Percentiles rank a stretch among this genome's conserved stretches.
Evolutionary conservation across 1,140 invertebrate genomes (phyloP).

Genomic region (Camponotus vicinus): DNA sequence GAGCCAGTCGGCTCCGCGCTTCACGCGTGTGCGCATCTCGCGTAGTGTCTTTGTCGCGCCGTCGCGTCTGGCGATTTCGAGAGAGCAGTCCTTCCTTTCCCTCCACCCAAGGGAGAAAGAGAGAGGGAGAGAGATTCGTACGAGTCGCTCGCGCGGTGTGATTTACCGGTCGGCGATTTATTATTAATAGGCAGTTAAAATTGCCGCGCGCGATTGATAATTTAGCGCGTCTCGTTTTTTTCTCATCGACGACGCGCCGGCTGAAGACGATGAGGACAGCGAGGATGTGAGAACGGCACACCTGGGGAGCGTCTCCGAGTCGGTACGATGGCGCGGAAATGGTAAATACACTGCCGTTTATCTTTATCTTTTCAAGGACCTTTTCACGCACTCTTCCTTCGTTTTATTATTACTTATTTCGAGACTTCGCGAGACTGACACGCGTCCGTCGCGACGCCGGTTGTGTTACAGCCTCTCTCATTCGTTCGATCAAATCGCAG

Average conservation of each 20-base stretch:
- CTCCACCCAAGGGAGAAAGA: background rate
- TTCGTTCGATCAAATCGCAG: background rate
- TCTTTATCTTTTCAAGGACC: background rate
- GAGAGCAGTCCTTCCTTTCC: no score
- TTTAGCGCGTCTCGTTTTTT: background rate
- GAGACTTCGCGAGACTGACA: background rate
- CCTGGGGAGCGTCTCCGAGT: slow-evolving; percentile 51
- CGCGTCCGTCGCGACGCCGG: slow-evolving; percentile 23
- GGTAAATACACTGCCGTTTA: slow-evolving; percentile 55
- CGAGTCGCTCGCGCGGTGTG: background rate
- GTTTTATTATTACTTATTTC: background rate
- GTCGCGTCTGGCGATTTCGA: background rate
- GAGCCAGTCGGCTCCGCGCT: slow-evolving; percentile 79
- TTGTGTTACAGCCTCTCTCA: background rate
- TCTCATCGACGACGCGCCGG: slow-evolving; percentile 26
- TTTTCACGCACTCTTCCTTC: background rate
- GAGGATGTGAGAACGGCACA: slow-evolving; percentile 65
- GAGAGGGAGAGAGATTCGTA: background rate
- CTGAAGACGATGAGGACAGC: slow-evolving; percentile 55
- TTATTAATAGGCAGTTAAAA: background rate
- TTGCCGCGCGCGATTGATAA: background rate
- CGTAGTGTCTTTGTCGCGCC: background rate
- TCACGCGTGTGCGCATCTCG: slow-evolving; percentile 75
- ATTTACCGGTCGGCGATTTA: background rate
- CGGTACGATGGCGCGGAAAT: slow-evolving; percentile 68